Evolutionary conservation across 1,140 invertebrate genomes (phyloP).

Genomic region (Leguminivora glycinivorella): DNA sequence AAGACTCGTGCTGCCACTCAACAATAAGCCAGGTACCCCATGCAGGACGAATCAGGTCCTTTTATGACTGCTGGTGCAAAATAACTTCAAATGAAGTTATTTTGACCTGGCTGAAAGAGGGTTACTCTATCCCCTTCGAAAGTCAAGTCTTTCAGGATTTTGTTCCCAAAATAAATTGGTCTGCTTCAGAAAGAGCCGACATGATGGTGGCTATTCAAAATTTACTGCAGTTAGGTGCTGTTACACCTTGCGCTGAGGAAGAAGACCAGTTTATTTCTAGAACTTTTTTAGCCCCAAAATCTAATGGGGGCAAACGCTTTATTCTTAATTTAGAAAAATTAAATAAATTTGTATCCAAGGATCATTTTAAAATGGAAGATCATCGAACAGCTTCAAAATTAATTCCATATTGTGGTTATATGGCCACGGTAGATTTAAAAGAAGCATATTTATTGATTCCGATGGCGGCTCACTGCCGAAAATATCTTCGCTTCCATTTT

Average conservation of each 20-base stretch:
- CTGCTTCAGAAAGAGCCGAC: slow-evolving; percentile 25
- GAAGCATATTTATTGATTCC: slow-evolving; percentile 41
- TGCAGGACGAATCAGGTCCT: slow-evolving; percentile 36
- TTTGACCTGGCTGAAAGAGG: slow-evolving; percentile 40
- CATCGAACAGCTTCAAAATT: slow-evolving; percentile 33
- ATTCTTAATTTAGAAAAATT: slow-evolving; percentile 35
- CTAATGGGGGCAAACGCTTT: slow-evolving; percentile 30
- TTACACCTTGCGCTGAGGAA: not conserved
- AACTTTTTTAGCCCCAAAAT: slow-evolving; percentile 33
- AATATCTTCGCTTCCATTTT: slow-evolving; percentile 38
- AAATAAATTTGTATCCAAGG: slow-evolving; percentile 29
- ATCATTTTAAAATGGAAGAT: slow-evolving; percentile 44
- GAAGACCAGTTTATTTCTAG: slow-evolving; percentile 30
- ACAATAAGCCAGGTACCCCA: slow-evolving; percentile 6
- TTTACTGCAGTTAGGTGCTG: not conserved
- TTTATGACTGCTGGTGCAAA: slow-evolving; percentile 43
- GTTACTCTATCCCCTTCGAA: slow-evolving; percentile 36
- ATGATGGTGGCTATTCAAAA: slow-evolving; percentile 31
- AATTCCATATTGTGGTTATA: slow-evolving; percentile 31
- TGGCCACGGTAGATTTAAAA: slow-evolving; percentile 42
- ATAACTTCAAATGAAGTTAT: slow-evolving; percentile 37
- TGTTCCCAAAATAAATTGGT: slow-evolving; percentile 33
- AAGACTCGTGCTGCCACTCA: not conserved
- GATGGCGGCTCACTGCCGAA: slow-evolving; percentile 11
- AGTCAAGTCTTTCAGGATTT: not conserved